Conservation (phyloP, 2,113 vertebrate species). For the Hippocampus barbouri region DNA sequence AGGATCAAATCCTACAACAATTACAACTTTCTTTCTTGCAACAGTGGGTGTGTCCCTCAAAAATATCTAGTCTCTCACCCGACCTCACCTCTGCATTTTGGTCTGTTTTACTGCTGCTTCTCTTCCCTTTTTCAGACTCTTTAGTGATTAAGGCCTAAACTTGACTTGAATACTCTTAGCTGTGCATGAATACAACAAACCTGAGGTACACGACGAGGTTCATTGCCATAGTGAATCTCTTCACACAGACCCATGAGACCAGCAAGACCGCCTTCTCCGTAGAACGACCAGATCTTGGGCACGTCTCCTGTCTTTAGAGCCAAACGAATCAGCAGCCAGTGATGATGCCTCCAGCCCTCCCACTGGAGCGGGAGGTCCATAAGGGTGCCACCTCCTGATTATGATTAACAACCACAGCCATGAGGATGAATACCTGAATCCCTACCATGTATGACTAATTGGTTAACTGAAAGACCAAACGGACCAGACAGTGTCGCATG, state of each 20-base stretch:
- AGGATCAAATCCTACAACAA: background rate
- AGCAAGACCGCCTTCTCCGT: conserved; percentile 69
- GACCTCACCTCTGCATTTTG: too few relatives aligned
- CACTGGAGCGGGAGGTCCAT: conserved; percentile 64
- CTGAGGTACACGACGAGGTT: conserved; percentile 35
- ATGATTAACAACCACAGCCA: conserved; percentile 17
- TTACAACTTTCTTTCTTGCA: background rate
- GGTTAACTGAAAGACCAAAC: conserved; percentile 3
- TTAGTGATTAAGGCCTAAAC: too few relatives aligned
- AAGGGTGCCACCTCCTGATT: conserved; percentile 55
- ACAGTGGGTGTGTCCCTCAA: background rate
- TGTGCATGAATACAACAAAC: conserved; percentile 28
- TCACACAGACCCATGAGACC: conserved; percentile 68
- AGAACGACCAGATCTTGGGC: conserved; percentile 67
- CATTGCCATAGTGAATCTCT: conserved; percentile 55
- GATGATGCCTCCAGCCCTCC: conserved; percentile 73
- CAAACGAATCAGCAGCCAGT: conserved; percentile 81
- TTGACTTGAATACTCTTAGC: background rate
- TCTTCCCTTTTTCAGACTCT: too few relatives aligned
- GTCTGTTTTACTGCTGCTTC: background rate
- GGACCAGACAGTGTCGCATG: conserved; percentile 64
- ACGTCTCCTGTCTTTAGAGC: conserved; percentile 80
- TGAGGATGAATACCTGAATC: background rate
- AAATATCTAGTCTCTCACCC: too few relatives aligned
- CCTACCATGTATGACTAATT: background rate